phyloP scores from a whole-genome alignment of 2,888 invertebrate species.

The Argyresthia goedartella region DNA sequence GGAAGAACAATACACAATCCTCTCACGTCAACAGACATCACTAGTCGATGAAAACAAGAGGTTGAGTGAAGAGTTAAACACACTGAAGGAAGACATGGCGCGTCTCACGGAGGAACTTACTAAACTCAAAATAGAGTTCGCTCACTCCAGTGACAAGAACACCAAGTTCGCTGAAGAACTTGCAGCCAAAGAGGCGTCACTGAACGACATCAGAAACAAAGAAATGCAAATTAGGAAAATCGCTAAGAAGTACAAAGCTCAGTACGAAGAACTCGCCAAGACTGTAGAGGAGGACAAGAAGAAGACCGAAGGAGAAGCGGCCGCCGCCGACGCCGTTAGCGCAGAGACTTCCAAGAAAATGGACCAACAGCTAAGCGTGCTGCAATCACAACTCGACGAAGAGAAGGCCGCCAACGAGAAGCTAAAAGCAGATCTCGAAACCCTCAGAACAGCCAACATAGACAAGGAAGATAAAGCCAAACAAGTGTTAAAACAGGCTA shows the following conservation, averaged over 20 bases:
- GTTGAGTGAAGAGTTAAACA: conserved; percentile 73
- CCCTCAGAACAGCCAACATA: conserved; percentile 61
- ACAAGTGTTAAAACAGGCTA: conserved; percentile 79
- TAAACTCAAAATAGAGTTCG: conserved; percentile 72
- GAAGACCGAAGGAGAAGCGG: conserved; percentile 66
- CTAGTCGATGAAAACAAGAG: conserved; percentile 76
- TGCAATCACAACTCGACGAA: conserved; percentile 47
- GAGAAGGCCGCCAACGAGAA: conserved; percentile 74
- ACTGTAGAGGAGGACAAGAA: conserved; percentile 74
- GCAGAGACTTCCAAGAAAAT: conserved; percentile 62
- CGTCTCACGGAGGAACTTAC: conserved; percentile 74
- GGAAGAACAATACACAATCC: conserved; percentile 75
- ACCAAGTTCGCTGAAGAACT: conserved; percentile 75
- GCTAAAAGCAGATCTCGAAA: conserved; percentile 75
- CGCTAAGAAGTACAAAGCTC: conserved; percentile 92
- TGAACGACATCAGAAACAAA: conserved; percentile 78
- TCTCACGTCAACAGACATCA: conserved; percentile 71
- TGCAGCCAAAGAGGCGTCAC: conserved; percentile 74
- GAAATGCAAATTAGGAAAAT: conserved; percentile 86
- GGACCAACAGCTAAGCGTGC: conserved; percentile 57
- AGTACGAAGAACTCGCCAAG: conserved; percentile 82
- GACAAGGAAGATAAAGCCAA: conserved; percentile 77
- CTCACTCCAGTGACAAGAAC: conserved; percentile 72
- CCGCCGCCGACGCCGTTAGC: conserved; percentile 52
- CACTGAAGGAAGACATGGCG: conserved; percentile 68